Conservation (phyloP, 2,113 vertebrate genomes). For the Fregetta grallaria region DNA sequence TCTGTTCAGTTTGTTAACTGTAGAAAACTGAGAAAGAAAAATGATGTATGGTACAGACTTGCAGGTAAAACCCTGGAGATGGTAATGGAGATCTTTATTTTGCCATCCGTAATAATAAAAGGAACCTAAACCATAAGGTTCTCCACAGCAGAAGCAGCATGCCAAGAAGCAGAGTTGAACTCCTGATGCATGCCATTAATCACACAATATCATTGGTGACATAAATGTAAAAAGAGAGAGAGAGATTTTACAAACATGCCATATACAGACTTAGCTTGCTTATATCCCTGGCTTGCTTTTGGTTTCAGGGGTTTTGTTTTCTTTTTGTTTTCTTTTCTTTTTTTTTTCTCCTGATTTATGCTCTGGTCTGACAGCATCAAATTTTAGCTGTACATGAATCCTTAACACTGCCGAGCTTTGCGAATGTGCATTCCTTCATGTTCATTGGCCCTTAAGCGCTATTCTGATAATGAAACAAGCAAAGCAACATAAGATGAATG, state of each 20-base stretch:
- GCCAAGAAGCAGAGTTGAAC: background rate
- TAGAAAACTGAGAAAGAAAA: conserved; percentile 20
- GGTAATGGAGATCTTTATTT: background rate
- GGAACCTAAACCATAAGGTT: background rate
- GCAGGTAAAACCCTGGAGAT: conserved; percentile 3
- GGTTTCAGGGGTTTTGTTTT: background rate
- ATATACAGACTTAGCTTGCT: background rate
- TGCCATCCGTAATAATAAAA: background rate
- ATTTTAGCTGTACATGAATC: background rate
- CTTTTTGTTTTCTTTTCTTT: too few species aligned
- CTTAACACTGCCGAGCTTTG: background rate
- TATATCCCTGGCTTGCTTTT: background rate
- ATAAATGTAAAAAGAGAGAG: background rate
- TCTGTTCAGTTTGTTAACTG: conserved; percentile 5
- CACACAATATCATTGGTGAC: background rate
- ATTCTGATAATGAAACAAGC: background rate
- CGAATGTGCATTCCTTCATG: background rate
- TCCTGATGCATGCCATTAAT: background rate
- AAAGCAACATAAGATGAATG: background rate
- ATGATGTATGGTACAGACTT: background rate
- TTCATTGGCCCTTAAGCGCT: background rate
- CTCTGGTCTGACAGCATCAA: background rate
- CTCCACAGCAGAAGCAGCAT: background rate
- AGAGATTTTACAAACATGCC: background rate
- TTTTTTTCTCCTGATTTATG: background rate